Percentiles rank a stretch among this genome's conserved stretches.
Conservation (phyloP, 1,140 invertebrate species). For the Cecropterus lyciades region DNA sequence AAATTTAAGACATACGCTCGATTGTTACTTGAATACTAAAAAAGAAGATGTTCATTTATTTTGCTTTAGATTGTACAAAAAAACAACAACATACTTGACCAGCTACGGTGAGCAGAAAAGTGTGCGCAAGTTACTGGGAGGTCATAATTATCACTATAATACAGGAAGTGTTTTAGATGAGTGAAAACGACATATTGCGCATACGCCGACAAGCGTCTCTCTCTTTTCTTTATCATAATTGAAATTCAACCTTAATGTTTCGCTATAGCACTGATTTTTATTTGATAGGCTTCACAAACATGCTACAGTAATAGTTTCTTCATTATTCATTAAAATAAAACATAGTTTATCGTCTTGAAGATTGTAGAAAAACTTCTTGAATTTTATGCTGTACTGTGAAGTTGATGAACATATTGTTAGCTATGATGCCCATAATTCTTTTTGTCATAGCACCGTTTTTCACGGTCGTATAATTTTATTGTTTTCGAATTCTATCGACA, state of each 20-base stretch:
- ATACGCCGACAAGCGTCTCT: neutral
- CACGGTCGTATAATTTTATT: no score
- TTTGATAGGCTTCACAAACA: neutral
- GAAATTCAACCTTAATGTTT: neutral
- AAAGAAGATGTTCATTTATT: neutral
- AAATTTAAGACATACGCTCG: neutral
- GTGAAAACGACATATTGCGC: conserved; percentile 12
- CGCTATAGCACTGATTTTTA: neutral
- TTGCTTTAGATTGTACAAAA: neutral
- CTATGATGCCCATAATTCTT: conserved; percentile 45
- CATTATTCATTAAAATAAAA: neutral
- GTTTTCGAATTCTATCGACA: no score
- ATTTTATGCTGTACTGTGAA: conserved; percentile 46
- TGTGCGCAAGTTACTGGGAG: conserved; percentile 77
- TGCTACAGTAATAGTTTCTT: neutral
- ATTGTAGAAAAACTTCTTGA: conserved; percentile 30
- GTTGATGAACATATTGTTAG: conserved; percentile 51
- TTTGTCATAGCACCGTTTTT: no score
- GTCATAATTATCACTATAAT: conserved; percentile 42
- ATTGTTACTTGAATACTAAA: neutral
- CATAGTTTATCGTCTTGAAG: neutral
- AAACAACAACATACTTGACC: no score
- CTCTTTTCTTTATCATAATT: neutral
- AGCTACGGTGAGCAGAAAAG: conserved; percentile 14
- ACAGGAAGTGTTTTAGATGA: neutral